phyloP scores from a whole-genome alignment of 2,113 vertebrate genomes.

The Zosterops lateralis region DNA sequence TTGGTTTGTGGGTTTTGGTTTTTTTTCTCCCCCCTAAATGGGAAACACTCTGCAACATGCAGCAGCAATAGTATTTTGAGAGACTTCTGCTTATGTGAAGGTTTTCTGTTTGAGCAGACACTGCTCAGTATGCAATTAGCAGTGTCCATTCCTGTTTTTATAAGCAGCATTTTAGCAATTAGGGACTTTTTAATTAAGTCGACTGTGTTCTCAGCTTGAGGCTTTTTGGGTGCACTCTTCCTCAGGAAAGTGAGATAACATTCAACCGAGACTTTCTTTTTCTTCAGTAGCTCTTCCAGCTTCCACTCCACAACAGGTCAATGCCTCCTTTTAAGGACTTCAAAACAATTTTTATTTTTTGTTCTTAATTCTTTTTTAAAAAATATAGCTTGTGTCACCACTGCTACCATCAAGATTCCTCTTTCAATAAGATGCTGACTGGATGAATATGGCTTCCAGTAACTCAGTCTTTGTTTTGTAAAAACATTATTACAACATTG shows the following conservation, averaged over 20 bases:
- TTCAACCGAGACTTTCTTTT: neutral
- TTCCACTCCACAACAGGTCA: constrained; percentile 11
- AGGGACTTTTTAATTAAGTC: constrained; percentile 48
- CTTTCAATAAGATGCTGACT: constrained; percentile 69
- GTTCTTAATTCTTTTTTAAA: neutral
- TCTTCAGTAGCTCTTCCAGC: neutral
- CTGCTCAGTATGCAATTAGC: neutral
- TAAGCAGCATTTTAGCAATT: constrained; percentile 21
- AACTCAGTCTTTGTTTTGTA: constrained; percentile 80
- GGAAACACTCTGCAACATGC: neutral
- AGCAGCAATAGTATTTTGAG: neutral
- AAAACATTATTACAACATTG: constrained; percentile 80
- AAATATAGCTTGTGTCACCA: constrained; percentile 32
- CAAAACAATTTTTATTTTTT: neutral
- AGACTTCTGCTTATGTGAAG: neutral
- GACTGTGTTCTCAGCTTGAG: constrained; percentile 39
- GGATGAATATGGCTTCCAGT: constrained; percentile 76
- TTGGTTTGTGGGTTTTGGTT: neutral
- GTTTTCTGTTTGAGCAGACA: neutral
- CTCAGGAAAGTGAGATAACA: constrained; percentile 16
- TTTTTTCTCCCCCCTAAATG: neutral
- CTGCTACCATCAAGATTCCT: constrained; percentile 36
- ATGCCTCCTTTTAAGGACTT: neutral
- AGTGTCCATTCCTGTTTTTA: constrained; percentile 39
- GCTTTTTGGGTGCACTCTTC: neutral